A percentile compares a stretch with the other conserved stretches of the same genome.
Evolutionary conservation across 2,113 vertebrate species (phyloP).

Genomic region (Chloropsis hardwickii): DNA sequence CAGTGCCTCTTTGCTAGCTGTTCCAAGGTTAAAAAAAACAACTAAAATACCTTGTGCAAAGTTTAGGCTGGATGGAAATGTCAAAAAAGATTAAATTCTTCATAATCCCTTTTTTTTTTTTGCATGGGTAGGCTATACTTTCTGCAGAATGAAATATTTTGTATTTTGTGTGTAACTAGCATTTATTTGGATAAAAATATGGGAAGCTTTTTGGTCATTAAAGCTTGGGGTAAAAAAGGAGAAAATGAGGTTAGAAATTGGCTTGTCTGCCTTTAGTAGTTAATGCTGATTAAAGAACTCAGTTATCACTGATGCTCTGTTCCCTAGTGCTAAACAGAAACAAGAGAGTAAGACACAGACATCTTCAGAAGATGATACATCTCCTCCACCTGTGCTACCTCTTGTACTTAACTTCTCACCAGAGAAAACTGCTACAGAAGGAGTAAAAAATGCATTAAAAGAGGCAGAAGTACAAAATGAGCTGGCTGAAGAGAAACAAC

Average conservation of each 20-base stretch:
- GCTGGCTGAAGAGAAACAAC: background rate
- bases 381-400: slow-evolving; percentile 33
- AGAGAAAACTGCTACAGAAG: slow-evolving; percentile 41
- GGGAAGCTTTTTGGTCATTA: background rate
- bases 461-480: background rate
- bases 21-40: background rate
- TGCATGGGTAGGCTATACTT: background rate
- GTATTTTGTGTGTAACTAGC: background rate
- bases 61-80: background rate
- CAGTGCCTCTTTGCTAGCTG: background rate
- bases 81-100: background rate
- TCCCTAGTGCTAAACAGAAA: slow-evolving; percentile 6
- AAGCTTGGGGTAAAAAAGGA: background rate
- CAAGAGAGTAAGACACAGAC: background rate
- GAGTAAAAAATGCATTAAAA: background rate
- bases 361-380: background rate
- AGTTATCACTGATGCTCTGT: background rate
- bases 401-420: slow-evolving; percentile 74
- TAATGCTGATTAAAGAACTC: background rate
- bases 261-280: background rate
- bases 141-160: background rate
- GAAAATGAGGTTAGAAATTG: background rate
- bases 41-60: background rate
- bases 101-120: background rate
- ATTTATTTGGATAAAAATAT: background rate